phyloP scores from a whole-genome alignment of 2,113 vertebrate species.

The Chionis minor region DNA sequence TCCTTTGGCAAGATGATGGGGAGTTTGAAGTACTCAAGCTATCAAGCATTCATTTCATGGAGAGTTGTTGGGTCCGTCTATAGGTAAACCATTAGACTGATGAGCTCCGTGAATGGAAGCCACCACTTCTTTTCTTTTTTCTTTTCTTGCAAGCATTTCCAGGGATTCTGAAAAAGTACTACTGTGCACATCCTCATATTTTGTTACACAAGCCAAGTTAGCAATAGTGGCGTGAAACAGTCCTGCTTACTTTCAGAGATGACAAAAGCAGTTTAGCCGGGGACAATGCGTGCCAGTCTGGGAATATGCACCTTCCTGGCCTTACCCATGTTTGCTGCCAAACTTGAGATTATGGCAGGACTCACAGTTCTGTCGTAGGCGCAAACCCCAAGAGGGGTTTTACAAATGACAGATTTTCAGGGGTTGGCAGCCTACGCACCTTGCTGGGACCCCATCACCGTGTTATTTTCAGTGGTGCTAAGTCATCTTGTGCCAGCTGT shows the following conservation, averaged over 20 bases:
- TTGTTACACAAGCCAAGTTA: not conserved
- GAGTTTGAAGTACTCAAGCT: not conserved
- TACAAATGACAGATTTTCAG: not conserved
- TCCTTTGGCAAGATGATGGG: not conserved
- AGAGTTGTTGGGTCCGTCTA: not conserved
- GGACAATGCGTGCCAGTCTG: fast-evolving
- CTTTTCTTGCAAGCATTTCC: not conserved
- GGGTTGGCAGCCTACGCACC: not conserved
- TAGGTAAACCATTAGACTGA: not conserved
- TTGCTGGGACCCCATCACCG: not conserved
- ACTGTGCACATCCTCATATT: not conserved
- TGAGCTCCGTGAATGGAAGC: not conserved
- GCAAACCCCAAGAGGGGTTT: not conserved
- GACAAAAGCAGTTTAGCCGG: not conserved
- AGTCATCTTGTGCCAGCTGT: not conserved
- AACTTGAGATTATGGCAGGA: not conserved
- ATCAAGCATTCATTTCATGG: fast-evolving
- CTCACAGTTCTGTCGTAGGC: not conserved
- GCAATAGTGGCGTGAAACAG: not conserved
- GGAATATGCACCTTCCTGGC: not conserved
- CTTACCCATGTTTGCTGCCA: not conserved
- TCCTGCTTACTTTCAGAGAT: not conserved
- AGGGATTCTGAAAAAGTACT: not conserved
- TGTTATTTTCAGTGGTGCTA: constrained; percentile 16
- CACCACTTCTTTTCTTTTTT: not conserved